Percentiles rank a stretch among this genome's conserved stretches.
Conservation (phyloP, 2,797 vertebrate species). For the Galaxias olidus region DNA sequence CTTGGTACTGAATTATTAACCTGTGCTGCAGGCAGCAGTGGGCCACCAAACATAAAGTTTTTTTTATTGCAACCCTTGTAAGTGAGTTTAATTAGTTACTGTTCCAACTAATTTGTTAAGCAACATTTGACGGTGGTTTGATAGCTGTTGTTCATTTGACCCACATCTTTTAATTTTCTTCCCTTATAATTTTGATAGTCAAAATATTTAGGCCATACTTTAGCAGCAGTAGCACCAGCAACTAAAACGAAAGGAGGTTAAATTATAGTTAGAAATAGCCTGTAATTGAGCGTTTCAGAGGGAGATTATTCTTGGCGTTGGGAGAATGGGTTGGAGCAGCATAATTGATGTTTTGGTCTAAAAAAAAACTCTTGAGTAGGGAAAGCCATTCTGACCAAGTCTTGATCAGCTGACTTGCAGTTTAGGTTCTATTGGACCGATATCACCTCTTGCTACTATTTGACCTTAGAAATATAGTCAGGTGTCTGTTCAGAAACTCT, state of each 20-base stretch:
- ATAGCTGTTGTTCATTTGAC: not conserved
- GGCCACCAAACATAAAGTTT: slow-evolving; percentile 18
- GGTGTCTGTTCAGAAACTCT: slow-evolving; percentile 15
- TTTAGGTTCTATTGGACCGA: not conserved
- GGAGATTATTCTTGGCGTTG: slow-evolving; percentile 69
- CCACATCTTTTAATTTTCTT: too few relatives aligned
- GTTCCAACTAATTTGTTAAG: not conserved
- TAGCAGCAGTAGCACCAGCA: slow-evolving; percentile 49
- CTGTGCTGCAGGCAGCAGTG: not conserved
- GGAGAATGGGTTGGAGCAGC: slow-evolving; percentile 60
- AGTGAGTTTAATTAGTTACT: not conserved
- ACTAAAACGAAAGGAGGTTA: slow-evolving; percentile 41
- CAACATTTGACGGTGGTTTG: not conserved
- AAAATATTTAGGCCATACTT: not conserved
- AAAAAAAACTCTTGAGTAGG: slow-evolving; percentile 56
- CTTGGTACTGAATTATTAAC: slow-evolving; percentile 57
- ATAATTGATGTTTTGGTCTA: slow-evolving; percentile 73
- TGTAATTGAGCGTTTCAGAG: slow-evolving; percentile 74
- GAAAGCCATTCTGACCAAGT: not conserved
- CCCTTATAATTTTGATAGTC: not conserved
- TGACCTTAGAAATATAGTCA: slow-evolving; percentile 7
- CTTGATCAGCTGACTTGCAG: not conserved
- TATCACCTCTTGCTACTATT: slow-evolving; percentile 1
- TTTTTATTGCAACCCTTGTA: not conserved
- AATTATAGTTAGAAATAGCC: slow-evolving; percentile 70